phyloP scores from a whole-genome alignment of 2,888 invertebrate genomes.

The Vanessa cardui region DNA sequence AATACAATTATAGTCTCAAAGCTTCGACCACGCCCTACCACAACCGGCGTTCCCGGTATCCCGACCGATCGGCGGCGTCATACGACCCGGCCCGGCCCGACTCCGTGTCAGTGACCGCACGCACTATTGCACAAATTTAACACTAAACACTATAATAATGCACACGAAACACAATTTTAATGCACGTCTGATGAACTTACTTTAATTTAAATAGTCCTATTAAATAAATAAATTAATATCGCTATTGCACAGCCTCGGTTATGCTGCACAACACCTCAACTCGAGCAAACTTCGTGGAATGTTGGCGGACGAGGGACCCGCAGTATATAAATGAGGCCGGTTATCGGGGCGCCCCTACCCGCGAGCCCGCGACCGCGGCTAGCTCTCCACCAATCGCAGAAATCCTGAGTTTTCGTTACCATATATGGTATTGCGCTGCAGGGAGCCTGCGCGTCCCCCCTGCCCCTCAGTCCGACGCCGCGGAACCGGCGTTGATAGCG shows the following conservation, averaged over 20 bases:
- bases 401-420: slow-evolving; percentile 81
- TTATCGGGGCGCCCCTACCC: slow-evolving; percentile 82
- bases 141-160: slow-evolving; percentile 42
- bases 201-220: slow-evolving; percentile 81
- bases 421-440: slow-evolving; percentile 87
- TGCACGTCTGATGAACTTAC: slow-evolving; percentile 68
- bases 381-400: slow-evolving; percentile 81
- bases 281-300: slow-evolving; percentile 81
- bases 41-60: slow-evolving; percentile 70
- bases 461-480: slow-evolving; percentile 50
- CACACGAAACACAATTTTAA: slow-evolving; percentile 58
- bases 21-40: slow-evolving; percentile 81
- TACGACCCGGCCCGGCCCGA: slow-evolving; percentile 56
- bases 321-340: slow-evolving; percentile 83
- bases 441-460: slow-evolving; percentile 70
- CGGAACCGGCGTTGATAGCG: slow-evolving; percentile 47
- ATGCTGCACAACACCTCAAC: slow-evolving; percentile 76
- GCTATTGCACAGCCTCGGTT: slow-evolving; percentile 80
- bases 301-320: slow-evolving; percentile 70
- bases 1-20: slow-evolving; percentile 39
- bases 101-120: slow-evolving; percentile 76
- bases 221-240: slow-evolving; percentile 81
- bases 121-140: slow-evolving; percentile 55
- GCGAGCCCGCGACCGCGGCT: slow-evolving; percentile 71
- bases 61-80: slow-evolving; percentile 54